Base-by-base conservation (phyloP, 2,113 vertebrate species). In the Ctenomys sociabilis region DNA sequence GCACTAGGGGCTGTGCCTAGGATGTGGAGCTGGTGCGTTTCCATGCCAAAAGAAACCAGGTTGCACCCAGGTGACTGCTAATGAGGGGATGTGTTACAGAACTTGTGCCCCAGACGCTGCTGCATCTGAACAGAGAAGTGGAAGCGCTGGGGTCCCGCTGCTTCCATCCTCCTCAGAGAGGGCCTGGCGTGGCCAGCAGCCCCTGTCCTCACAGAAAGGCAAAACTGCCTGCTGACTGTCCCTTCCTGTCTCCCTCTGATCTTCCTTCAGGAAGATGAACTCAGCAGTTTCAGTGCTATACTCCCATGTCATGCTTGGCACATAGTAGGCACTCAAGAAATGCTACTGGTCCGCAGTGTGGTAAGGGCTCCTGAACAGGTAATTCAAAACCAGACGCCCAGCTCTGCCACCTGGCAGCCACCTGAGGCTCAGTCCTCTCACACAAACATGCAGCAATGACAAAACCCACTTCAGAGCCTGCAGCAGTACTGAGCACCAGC, bases 401-500 rank as follows among this genome's bases (percentile, higher is more conserved):
- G 72, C 84, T 63, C n/a, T 61, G 12, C 13, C 1, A 4, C n/a
- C 1, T 57, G 2, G 49, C 0, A 6, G 54, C 28, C 1, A 1
- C 3, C 61, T 21, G 17, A 49, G 49, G 28, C 80, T 64, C 19
- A 30, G 59, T 28, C 57, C 32, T 35, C 3, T 3, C 1, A 5
- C 3, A 37, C 83, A 37, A 30, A 87, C 9, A 0, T 26, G 16
- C 0, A 22, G 16, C 24, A 4, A 26, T 3, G 5, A n/a, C 13
- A 8, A 24, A 14, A 40, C n/a, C 52, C 28, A 17, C 37, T 35
- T 30, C 14, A 4, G 8, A 35, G 68, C 22, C 91, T 52, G 35
- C 17, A 11, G 9, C 3, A 22, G 37, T 35, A 24, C 63, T 24
- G 52, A 75, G 12, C 32, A 35, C 43, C 2, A 32, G 63, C 5